Percentiles rank a stretch among this genome's conserved stretches.
Evolutionary conservation across 2,888 invertebrate species (phyloP).

Genomic region (Ichneumoninae sp.): DNA sequence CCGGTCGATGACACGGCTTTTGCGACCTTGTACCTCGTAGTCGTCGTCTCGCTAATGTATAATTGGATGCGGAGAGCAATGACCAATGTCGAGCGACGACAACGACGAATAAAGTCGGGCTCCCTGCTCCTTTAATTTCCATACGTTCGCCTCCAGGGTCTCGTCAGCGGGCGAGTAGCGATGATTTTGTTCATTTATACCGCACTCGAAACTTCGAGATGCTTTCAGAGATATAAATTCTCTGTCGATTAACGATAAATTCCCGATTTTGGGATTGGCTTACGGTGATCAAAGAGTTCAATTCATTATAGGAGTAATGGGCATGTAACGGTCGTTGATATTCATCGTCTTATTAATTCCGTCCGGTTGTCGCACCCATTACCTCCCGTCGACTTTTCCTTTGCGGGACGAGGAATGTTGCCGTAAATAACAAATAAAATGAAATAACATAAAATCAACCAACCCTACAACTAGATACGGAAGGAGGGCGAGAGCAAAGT

Average conservation of each 20-base stretch:
- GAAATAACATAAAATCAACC: background rate
- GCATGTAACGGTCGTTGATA: background rate
- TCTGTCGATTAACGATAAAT: background rate
- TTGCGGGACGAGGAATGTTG: background rate
- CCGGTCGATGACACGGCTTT: slow-evolving; percentile 67
- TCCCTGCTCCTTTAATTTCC: slow-evolving; percentile 7
- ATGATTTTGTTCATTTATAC: slow-evolving; percentile 27
- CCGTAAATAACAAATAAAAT: background rate
- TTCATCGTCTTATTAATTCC: background rate
- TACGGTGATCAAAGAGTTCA: background rate
- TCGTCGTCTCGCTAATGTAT: slow-evolving; percentile 62
- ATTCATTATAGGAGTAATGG: background rate
- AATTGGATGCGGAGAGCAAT: slow-evolving; percentile 68
- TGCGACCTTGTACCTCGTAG: slow-evolving; percentile 68
- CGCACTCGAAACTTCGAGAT: slow-evolving; percentile 26
- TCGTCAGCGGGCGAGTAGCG: background rate
- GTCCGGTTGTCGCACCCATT: background rate
- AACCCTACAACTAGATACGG: background rate
- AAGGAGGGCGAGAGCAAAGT: background rate
- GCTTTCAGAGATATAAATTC: slow-evolving; percentile 14
- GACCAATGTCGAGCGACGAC: slow-evolving; percentile 65
- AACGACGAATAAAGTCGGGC: slow-evolving; percentile 13
- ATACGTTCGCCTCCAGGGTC: slow-evolving; percentile 10
- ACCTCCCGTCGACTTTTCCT: background rate
- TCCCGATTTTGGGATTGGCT: background rate